Evolutionary conservation across 30 jellyfish, hydroid and myxozoan genomes (phyloP), one percentile per base, ranked within the genome.

Genomic region (Aurelia aurita complex sp. Pacific): DNA sequence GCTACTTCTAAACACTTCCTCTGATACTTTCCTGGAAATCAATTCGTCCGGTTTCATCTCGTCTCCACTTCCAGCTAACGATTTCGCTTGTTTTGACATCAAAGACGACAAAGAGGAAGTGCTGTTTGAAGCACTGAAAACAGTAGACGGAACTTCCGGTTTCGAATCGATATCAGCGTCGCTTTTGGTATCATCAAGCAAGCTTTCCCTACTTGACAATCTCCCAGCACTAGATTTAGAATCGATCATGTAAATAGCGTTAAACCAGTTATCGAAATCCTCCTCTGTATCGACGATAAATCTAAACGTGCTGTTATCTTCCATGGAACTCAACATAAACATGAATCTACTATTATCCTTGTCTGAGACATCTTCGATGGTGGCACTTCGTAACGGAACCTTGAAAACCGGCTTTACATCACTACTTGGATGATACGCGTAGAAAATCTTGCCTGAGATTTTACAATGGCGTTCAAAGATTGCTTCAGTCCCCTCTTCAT

Each of bases 371-470:
- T 95, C 99, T 60, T 95, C 99, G 2, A 95, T 76, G 18, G 90
- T 83, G 15, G 99, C 98, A 83, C 77, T 95, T 40, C 96, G 91
- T 71, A 95, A 81, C 38, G 99, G 99, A 33, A 95, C 90, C 67
- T 95, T 95, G 72, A 95, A 76, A 6, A 95, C 51, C 2, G 99
- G 99, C 85, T 90, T 95, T 68, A 78, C 62, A 23, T 85, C 97
- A 17, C 64, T 86, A 2, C 77, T 92, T 17, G 66, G 35, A 12
- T 75, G 92, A 64, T 57, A 90, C 19, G 95, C 96, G 75, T 95
- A 90, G 73, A 95, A 95, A 2, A 95, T 88, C 77, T 95, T 95
- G 43, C 99, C 99, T 12, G 98, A 90, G 16, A 95, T 84, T 15
- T 97, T 97, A 61, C 99, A 85, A 64, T 75, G 94, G 10, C 99